phyloP scores from a whole-genome alignment of 2,797 vertebrate genomes.

The Numenius phaeopus region DNA sequence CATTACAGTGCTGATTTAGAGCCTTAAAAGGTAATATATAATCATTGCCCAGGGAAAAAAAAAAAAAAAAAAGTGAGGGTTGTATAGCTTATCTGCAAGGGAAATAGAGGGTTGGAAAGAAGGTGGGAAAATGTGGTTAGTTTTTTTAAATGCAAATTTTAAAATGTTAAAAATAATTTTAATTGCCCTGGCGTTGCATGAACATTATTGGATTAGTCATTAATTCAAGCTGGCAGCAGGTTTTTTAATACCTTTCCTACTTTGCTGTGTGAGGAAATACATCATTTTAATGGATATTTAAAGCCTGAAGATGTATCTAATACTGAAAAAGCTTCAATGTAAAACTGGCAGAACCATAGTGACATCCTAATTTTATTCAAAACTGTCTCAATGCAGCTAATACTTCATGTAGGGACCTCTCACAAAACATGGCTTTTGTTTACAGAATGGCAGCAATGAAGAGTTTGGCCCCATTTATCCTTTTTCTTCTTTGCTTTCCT shows the following conservation, averaged over 20 bases:
- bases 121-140: neutral
- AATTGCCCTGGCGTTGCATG: neutral
- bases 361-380: neutral
- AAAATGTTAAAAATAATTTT: constrained; percentile 30
- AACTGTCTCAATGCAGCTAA: neutral
- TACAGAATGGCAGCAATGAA: neutral
- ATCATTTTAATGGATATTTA: constrained; percentile 38
- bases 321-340: neutral
- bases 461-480: neutral
- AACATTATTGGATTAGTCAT: constrained; percentile 21
- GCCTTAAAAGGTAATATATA: neutral
- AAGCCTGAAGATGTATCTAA: neutral
- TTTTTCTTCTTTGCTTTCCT: neutral
- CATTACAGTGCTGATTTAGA: constrained; percentile 15
- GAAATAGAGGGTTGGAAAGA: neutral
- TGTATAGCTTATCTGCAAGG: neutral
- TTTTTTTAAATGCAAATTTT: constrained; percentile 18
- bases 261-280: neutral
- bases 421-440: neutral
- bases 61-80: neutral
- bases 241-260: constrained; percentile 24
- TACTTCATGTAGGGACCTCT: neutral
- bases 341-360: neutral
- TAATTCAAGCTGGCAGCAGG: neutral
- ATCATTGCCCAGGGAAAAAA: neutral